Base-by-base conservation (phyloP, 2,888 invertebrate genomes). In the Leptopilina myrica region DNA sequence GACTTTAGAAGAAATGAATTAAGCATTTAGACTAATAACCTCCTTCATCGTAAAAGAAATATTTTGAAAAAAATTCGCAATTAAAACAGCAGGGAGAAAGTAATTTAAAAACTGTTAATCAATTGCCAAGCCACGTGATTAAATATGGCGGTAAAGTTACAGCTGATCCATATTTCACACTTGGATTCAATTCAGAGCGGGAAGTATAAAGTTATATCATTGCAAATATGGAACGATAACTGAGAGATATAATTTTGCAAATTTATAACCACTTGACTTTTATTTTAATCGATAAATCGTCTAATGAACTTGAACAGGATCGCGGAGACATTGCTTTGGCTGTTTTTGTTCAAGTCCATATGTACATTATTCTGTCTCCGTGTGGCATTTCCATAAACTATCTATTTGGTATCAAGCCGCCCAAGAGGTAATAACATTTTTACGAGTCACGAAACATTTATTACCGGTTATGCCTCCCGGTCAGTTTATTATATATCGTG, bases 391-490 rank as follows among this genome's bases (percentile, higher is more conserved):
- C 56, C 56, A 73, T 73, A 56, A 56, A 73, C 73, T 73, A 69
- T 53, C 69, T 26, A 53, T 14, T 56, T 73, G 73, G 73, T 73
- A 73, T 73, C 56, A 53, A 73, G 33, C 14, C 20, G n/a, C 56
- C 81, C 83, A 85, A 84, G 84, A 85, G 86, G 88, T 86, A 88
- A 89, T 89, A 90, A 89, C 87, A 84, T 87, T 88, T 90, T 89
- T 90, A 90, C 89, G 90, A 89, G 88, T 88, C 87, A 87, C 89
- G 87, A 87, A 88, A 89, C 89, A 89, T 89, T 89, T 89, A 90
- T 90, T 89, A 87, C 89, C 85, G 81, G 84, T 85, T 85, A 84
- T 83, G 83, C 85, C 82, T 84, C 80, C 78, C 81, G 79, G 83
- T 76, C 78, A 81, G 81, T 87, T 89, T 88, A 89, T 87, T 87